Percentiles rank a stretch among this genome's conserved stretches.
These are phyloP conservation scores for Heterotis niloticus DNA, from an alignment of 2,113 vertebrate genomes.

Conservation along the genomic window DNA sequence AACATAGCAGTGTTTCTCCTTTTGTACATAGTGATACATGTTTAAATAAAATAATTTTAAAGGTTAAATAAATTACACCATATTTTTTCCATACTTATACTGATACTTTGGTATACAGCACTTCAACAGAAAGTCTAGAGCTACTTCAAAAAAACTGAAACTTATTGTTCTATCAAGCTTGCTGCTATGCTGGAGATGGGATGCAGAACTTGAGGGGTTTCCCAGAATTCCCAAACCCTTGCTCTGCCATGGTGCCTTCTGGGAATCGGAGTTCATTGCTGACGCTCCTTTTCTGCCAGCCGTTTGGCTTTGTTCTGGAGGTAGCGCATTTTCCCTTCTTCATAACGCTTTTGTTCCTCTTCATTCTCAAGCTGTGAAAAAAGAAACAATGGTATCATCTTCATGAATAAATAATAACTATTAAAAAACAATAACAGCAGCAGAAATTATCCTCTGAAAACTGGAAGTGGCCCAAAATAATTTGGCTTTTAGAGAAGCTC, in stretches of 20 bases:
- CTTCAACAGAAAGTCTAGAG: slow-evolving; percentile 22
- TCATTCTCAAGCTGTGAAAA: slow-evolving; percentile 73
- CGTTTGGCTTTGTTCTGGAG: slow-evolving; percentile 87
- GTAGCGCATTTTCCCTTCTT: slow-evolving; percentile 86
- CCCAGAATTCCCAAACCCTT: slow-evolving; percentile 3
- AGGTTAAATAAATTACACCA: slow-evolving; percentile 20
- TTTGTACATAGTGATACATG: slow-evolving; percentile 38
- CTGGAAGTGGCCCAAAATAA: too few relatives aligned
- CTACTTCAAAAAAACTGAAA: slow-evolving; percentile 22
- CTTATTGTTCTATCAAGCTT: slow-evolving; percentile 32
- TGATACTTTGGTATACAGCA: slow-evolving; percentile 50
- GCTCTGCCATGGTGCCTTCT: slow-evolving; percentile 19
- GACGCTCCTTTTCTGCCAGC: slow-evolving; percentile 59
- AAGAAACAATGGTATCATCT: not conserved
- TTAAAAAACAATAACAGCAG: too few relatives aligned
- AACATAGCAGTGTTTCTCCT: slow-evolving; percentile 15
- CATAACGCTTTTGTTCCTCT: slow-evolving; percentile 82
- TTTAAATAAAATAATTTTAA: slow-evolving; percentile 37
- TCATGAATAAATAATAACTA: not conserved
- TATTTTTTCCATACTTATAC: slow-evolving; percentile 38
- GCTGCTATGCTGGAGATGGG: slow-evolving; percentile 33
- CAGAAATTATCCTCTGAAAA: too few relatives aligned
- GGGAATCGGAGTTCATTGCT: slow-evolving; percentile 48
- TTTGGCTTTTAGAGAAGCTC: too few relatives aligned
- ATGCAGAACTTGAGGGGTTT: slow-evolving; percentile 28